A percentile compares a stretch with the other conserved stretches of the same genome.
Conservation (phyloP, 1,140 invertebrate genomes). For the Notospermus geniculatus region DNA sequence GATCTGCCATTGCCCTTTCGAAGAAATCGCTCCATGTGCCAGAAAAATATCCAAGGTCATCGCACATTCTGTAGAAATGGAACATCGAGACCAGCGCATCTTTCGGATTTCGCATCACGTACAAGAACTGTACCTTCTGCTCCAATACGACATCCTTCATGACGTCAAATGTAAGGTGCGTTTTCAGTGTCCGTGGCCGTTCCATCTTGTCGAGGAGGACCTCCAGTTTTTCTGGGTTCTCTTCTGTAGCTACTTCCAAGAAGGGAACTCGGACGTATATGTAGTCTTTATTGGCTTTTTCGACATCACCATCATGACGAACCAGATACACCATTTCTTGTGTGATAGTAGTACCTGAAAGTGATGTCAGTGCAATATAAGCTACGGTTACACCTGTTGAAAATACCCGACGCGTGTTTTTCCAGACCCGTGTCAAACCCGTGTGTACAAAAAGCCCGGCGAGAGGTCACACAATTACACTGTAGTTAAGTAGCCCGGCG, state of each 20-base stretch:
- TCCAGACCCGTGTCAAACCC: too few relatives aligned
- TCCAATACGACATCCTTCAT: slow-evolving; percentile 19
- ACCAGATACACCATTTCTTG: not conserved
- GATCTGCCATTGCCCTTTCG: not conserved
- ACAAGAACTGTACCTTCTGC: slow-evolving; percentile 26
- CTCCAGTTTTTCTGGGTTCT: too few relatives aligned
- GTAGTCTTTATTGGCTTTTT: not conserved
- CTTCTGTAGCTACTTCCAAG: too few relatives aligned
- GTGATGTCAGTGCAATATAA: too few relatives aligned
- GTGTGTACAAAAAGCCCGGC: too few relatives aligned
- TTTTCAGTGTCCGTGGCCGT: slow-evolving; percentile 29
- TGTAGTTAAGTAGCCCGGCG: too few relatives aligned
- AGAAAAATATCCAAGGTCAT: not conserved
- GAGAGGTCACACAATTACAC: too few relatives aligned
- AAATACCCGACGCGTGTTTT: too few relatives aligned
- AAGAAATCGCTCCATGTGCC: slow-evolving; percentile 16
- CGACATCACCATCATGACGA: not conserved
- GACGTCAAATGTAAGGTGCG: slow-evolving; percentile 23
- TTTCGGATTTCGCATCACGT: slow-evolving; percentile 32
- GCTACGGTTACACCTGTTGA: too few relatives aligned
- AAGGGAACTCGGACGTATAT: not conserved
- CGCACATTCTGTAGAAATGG: slow-evolving; percentile 16
- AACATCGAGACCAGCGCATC: slow-evolving; percentile 33
- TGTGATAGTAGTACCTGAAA: too few relatives aligned
- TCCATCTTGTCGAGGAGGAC: slow-evolving; percentile 21